Conservation (phyloP, 2,888 invertebrate genomes). For the Troilus luridus region DNA sequence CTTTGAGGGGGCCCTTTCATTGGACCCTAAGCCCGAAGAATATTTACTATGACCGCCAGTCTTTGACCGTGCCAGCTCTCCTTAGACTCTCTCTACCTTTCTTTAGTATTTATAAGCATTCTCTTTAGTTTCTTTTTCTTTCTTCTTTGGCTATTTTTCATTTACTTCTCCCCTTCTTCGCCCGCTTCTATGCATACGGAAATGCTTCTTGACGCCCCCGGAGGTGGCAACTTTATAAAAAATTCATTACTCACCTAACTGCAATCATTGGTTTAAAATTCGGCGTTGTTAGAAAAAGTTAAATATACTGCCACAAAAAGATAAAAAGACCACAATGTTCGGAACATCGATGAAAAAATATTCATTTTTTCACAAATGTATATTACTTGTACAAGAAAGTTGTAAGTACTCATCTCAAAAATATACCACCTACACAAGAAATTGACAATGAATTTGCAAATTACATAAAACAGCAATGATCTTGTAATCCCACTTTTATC, state of each 20-base stretch:
- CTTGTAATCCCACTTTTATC: too few species aligned
- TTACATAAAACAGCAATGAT: too few species aligned
- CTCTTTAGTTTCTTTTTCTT: conserved; percentile 43
- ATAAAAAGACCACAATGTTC: not conserved
- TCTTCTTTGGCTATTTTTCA: conserved; percentile 21
- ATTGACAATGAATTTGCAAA: too few species aligned
- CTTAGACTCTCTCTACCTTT: conserved; percentile 14
- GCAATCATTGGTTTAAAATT: not conserved
- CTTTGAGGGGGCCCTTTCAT: conserved; percentile 27
- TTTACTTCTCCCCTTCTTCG: not conserved
- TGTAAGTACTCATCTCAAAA: too few species aligned
- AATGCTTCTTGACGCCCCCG: not conserved
- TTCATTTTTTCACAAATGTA: too few species aligned
- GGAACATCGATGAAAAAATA: not conserved
- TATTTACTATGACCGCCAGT: conserved; percentile 46
- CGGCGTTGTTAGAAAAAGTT: not conserved
- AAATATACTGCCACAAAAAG: not conserved
- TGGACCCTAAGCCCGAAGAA: conserved; percentile 15
- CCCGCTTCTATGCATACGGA: not conserved
- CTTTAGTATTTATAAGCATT: conserved; percentile 45
- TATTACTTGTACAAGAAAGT: too few species aligned
- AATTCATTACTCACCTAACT: not conserved
- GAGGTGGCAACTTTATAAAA: conserved; percentile 16
- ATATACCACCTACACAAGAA: too few species aligned
- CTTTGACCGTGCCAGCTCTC: conserved; percentile 22